Evolutionary conservation across 2,888 invertebrate species (phyloP).

Genomic region (Nomada flava): DNA sequence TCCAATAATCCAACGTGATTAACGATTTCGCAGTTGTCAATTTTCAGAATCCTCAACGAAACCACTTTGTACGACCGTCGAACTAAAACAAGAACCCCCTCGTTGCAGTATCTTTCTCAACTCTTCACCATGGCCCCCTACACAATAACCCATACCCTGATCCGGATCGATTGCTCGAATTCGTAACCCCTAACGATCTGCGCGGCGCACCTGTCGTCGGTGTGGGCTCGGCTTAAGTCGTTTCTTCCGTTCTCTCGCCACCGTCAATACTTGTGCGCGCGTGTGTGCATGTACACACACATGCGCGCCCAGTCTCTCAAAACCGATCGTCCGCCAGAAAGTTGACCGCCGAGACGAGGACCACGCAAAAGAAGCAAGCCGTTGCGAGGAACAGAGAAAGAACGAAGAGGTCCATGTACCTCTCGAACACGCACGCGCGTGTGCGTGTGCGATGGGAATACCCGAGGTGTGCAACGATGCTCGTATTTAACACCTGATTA

Average conservation of each 20-base stretch:
- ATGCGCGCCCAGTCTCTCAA: background rate
- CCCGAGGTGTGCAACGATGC: slow-evolving; percentile 74
- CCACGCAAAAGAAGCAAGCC: background rate
- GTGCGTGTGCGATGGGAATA: slow-evolving; percentile 56
- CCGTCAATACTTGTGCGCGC: background rate
- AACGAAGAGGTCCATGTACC: slow-evolving; percentile 5
- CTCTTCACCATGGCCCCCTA: background rate
- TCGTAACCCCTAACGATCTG: slow-evolving; percentile 17
- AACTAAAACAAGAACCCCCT: too few relatives aligned
- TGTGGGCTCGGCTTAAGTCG: slow-evolving; percentile 39
- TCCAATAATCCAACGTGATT: too few relatives aligned
- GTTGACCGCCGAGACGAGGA: background rate
- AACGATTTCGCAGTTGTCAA: too few relatives aligned
- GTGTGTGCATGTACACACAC: too few relatives aligned
- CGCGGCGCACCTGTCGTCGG: slow-evolving; percentile 55
- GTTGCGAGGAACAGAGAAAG: background rate
- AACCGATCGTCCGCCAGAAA: slow-evolving; percentile 13
- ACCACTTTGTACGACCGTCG: too few relatives aligned
- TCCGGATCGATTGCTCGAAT: slow-evolving; percentile 28
- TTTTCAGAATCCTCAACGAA: too few relatives aligned
- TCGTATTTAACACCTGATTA: slow-evolving; percentile 84
- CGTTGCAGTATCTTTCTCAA: background rate
- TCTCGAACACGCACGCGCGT: background rate
- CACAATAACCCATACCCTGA: background rate
- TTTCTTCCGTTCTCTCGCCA: slow-evolving; percentile 12